Evolutionary conservation across 2,797 vertebrate genomes (phyloP).

Genomic region (Eremophila alpestris): DNA sequence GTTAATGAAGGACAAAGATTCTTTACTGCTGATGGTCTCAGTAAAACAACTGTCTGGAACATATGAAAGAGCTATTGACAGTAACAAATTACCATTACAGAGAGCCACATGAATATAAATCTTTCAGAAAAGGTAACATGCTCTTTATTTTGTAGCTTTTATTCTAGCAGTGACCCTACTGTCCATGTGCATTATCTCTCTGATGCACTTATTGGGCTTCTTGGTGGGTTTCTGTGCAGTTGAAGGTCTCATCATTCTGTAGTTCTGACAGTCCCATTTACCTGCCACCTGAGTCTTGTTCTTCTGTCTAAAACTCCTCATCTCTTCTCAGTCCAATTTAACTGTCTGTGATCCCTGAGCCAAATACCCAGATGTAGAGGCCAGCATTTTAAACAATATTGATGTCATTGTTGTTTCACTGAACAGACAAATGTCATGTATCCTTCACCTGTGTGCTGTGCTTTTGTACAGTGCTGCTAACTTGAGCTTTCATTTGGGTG

Average conservation of each 20-base stretch:
- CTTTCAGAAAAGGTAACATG: background rate
- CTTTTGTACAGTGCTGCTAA: background rate
- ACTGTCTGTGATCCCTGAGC: background rate
- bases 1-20: slow-evolving; percentile 49
- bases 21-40: slow-evolving; percentile 44
- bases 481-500: background rate
- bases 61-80: slow-evolving; percentile 35
- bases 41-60: slow-evolving; percentile 40
- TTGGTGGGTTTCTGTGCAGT: background rate
- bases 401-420: background rate
- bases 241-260: background rate
- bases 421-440: background rate
- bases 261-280: background rate
- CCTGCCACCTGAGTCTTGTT: background rate
- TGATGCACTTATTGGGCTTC: background rate
- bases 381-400: background rate
- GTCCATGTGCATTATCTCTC: background rate
- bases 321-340: background rate
- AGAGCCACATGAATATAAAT: background rate
- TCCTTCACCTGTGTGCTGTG: background rate
- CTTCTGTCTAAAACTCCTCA: background rate
- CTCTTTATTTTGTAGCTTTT: background rate
- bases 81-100: slow-evolving; percentile 17
- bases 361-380: background rate
- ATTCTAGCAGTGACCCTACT: background rate